phyloP scores from a whole-genome alignment of 2,113 vertebrate species.

The Tautogolabrus adspersus region DNA sequence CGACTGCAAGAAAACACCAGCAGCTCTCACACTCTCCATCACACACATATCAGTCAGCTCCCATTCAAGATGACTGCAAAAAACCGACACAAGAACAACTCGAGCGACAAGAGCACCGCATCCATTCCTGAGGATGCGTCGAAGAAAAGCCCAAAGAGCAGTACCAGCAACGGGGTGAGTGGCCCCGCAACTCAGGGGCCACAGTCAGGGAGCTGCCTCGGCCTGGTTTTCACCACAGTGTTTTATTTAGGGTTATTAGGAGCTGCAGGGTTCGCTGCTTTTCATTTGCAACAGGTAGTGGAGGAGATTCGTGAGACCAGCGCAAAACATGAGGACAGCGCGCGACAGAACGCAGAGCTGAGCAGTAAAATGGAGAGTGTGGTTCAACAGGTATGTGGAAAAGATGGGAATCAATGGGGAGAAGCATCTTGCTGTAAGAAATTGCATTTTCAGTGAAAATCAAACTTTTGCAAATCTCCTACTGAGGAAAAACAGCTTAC shows the following conservation, averaged over 20 bases:
- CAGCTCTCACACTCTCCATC: constrained; percentile 11
- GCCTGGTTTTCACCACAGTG: constrained; percentile 42
- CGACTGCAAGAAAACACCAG: constrained; percentile 58
- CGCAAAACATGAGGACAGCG: constrained; percentile 60
- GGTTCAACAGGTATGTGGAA: constrained; percentile 76
- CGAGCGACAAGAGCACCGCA: constrained; percentile 65
- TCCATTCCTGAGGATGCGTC: constrained; percentile 74
- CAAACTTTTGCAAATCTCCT: not conserved
- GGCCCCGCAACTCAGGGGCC: constrained; percentile 56
- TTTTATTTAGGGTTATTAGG: constrained; percentile 73
- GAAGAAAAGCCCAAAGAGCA: constrained; percentile 74
- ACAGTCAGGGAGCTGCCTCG: constrained; percentile 52
- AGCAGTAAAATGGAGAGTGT: constrained; percentile 67
- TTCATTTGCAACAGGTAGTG: constrained; percentile 76
- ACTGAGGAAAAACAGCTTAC: not conserved
- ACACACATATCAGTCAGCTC: not conserved
- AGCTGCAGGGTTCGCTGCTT: constrained; percentile 74
- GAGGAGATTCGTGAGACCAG: constrained; percentile 72
- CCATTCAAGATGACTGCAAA: constrained; percentile 77
- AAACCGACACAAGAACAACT: constrained; percentile 75
- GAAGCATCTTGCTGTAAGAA: no score
- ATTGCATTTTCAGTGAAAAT: not conserved
- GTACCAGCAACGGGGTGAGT: constrained; percentile 48
- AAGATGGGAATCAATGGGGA: not conserved
- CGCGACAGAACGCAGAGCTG: constrained; percentile 60